Evolutionary conservation across 37 sponge, comb jelly and placozoan genomes (phyloP), one percentile per base, ranked within the genome.

Genomic region (Amphimedon queenslandica): DNA sequence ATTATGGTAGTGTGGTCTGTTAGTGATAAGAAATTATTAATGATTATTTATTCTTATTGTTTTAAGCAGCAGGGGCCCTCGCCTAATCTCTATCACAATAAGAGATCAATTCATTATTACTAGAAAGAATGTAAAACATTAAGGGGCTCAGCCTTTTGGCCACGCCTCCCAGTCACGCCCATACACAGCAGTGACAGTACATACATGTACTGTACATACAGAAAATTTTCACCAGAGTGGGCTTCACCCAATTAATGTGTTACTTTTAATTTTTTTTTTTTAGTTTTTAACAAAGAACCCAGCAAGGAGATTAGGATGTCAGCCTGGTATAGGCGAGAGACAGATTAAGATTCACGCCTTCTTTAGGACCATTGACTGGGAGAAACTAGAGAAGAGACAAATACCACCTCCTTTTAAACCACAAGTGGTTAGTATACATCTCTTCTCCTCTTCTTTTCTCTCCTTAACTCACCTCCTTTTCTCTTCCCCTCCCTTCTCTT

Each of bases 271-370:
- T 55, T 42, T 78, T 40, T 21, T 55, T 55, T 23, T 53, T 2
- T 35, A 92, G 90, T 89, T 94, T 23, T 58, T 98, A 34, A 92
- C 88, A 10, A 98, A 98, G 90, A 83, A 85, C 43, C 90, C 93
- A 23, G 39, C 70, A 0, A 77, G 90, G 39, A 63, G 99, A 33
- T 78, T 98, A 0, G 92, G 99, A 40, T 94, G 95, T 75, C 88
- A 92, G 61, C 83, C 85, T 2, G 84, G 86, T 38, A 87, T 84
- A 38, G 94, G 93, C 27, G 99, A 98, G 63, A 29, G 85, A 13
- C 82, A 87, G 57, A 94, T 98, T 58, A 87, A 87, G 47, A 63
- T 73, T 28, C 95, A 94, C 64, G 82, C 95, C 57, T 98, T 98
- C 78, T 98, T 94, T 83, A 74, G 84, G 37, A 60, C 80, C 23